Base-by-base conservation (phyloP, 1,140 invertebrate genomes). In the Drosophila asahinai region DNA sequence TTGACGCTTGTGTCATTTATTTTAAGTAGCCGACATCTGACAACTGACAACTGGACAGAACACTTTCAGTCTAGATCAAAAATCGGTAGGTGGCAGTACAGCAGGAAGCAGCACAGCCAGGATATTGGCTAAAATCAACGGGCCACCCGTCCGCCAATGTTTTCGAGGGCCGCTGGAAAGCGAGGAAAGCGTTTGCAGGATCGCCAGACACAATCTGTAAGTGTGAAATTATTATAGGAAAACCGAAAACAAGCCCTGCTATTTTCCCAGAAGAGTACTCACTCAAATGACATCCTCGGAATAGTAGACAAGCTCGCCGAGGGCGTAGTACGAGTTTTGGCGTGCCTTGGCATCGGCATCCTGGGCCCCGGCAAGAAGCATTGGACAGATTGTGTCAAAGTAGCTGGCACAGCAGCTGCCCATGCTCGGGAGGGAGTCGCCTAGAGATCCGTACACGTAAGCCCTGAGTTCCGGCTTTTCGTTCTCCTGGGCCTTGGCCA, bases 251-350 rank as follows among this genome's bases (percentile, higher is more conserved):
- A 7, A 33, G 8, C 1, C 8, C 30, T 9, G 7, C 8, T 9
- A 2, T 33, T 40, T 30, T 30, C 17, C 2, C 3, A 7, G 27
- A 22, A 22, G 19, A 25, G 12, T 8, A 82, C 92, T 89, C 54
- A 93, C 92, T 74, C 66, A 22, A 81, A 93, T 22, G 92, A 91
- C 40, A 15, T 92, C 79, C 43, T 86, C 86, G 5, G 86, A 95
- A 91, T 96, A 92, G 2, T 95, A 90, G 33, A 94, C 94, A 48
- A 97, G 93, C 86, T 97, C 96, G 11, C 97, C 97, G 30, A 97
- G 93, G 27, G 95, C 96, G 93, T 94, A 97, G 43, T 96, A 95
- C 0, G 95, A 94, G 93, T 97, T 98, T 83, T 96, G 97, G 25
- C 97, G 94, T 2, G 97, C 95, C 42, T 79, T 79, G 93, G 97